Base-by-base conservation (phyloP, 2,888 invertebrate genomes). In the Trichopoda pennipes region DNA sequence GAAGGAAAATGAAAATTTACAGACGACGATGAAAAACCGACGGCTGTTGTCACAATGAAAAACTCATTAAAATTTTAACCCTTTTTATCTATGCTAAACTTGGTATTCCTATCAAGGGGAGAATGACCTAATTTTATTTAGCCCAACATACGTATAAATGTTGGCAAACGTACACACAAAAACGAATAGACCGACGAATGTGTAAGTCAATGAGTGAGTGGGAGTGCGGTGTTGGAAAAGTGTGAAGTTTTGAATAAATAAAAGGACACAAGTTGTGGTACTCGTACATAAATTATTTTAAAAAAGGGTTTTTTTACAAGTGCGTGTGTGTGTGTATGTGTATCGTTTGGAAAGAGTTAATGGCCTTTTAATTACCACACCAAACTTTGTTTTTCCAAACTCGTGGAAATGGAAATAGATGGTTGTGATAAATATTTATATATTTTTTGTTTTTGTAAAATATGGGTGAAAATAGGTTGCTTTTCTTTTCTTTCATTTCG, bases 181-280 rank as follows among this genome's bases (percentile, higher is more conserved):
- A 9, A 44, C 12, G 38, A 44, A 61, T n/a, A 3, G 9, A 63
- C 17, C 44, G 21, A 12, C 23, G n/a, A n/a, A 0, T 53, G 23
- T 3, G 42, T 19, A 8, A 10, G n/a, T 55, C 17, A n/a, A 14
- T 14, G 53, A 42, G 55, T 55, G 42, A 19, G 16, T 32, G 28
- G 16, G n/a, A 42, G 17, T 47, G 44, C 6, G 47, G 51, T 53
- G 75, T 66, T 75, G 53, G 51, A 63, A 81, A 81, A 81, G 81
- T 81, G 81, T 81, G 76, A 81, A 81, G 49, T 73, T 76, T 76
- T 68, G 60, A 68, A 76, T 76, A 76, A 81, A 76, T 76, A 76
- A 81, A 81, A 81, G 66, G 81, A 81, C 76, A 81, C 58, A 80
- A 76, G 55, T 75, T 78, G 64, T 72, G 56, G 51, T 35, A 47